A percentile compares a stretch with the other conserved stretches of the same genome.
These are phyloP conservation scores for Drosophila helvetica DNA, from an alignment of 2,888 invertebrate species.

Conservation along the genomic window DNA sequence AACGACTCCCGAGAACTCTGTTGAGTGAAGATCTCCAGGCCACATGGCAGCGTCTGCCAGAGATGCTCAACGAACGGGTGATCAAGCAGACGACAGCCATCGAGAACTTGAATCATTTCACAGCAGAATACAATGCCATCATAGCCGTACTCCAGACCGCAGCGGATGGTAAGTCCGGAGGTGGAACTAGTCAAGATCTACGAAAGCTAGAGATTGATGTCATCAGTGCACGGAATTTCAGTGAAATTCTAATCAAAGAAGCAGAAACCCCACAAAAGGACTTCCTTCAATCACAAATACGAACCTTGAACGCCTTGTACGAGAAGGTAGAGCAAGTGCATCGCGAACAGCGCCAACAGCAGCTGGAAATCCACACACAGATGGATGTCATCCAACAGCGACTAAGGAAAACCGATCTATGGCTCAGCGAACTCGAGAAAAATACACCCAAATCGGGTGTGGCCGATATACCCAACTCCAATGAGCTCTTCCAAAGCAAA, in stretches of 20 bases:
- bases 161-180: constrained; percentile 36
- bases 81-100: constrained; percentile 84
- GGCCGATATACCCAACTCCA: constrained; percentile 86
- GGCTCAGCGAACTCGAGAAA: constrained; percentile 87
- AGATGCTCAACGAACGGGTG: constrained; percentile 80
- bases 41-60: constrained; percentile 81
- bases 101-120: constrained; percentile 83
- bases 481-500: constrained; percentile 89
- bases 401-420: constrained; percentile 84
- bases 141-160: constrained; percentile 71
- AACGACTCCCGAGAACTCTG: constrained; percentile 62
- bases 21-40: constrained; percentile 74
- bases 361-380: constrained; percentile 75
- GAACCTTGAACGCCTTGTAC: constrained; percentile 80
- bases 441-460: constrained; percentile 87
- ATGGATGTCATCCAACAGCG: constrained; percentile 79
- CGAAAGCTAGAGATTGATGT: constrained; percentile 84
- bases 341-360: constrained; percentile 75
- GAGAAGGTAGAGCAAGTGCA: constrained; percentile 78
- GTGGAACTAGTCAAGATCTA: constrained; percentile 70
- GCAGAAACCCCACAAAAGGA: constrained; percentile 77
- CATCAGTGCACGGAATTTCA: constrained; percentile 83
- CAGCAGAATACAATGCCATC: constrained; percentile 81
- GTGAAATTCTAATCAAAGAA: constrained; percentile 83
- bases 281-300: constrained; percentile 74